Percentiles rank a stretch among this genome's conserved stretches.
Evolutionary conservation across 1,140 invertebrate genomes (phyloP).

Genomic region (Drosophila erecta): DNA sequence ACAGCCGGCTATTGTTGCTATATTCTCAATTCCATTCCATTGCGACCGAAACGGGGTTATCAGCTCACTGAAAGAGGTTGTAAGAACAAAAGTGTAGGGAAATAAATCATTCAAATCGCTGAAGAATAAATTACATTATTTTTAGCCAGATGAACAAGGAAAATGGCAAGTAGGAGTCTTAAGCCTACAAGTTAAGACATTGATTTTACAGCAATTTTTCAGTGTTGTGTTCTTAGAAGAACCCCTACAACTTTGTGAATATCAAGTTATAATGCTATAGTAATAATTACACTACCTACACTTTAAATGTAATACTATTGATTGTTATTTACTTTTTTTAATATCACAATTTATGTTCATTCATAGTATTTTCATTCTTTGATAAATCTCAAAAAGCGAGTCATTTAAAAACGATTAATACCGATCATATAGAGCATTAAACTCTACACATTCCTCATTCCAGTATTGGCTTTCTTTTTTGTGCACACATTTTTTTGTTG

Average conservation of each 20-base stretch:
- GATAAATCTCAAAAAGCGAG: too few species aligned
- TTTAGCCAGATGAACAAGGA: not conserved
- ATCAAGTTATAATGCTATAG: too few species aligned
- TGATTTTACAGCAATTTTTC: too few species aligned
- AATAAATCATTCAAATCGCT: slow-evolving; percentile 1
- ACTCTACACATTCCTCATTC: slow-evolving; percentile 15
- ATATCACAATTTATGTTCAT: too few species aligned
- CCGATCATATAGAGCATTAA: slow-evolving; percentile 22
- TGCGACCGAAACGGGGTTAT: slow-evolving; percentile 31
- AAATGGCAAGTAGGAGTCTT: too few species aligned
- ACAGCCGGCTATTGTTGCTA: slow-evolving; percentile 48
- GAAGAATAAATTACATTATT: not conserved
- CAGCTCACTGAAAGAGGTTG: slow-evolving; percentile 6
- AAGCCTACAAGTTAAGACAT: too few species aligned
- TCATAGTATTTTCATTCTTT: too few species aligned
- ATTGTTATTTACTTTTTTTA: too few species aligned
- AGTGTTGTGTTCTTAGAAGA: too few species aligned
- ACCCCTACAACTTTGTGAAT: too few species aligned
- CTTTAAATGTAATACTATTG: too few species aligned
- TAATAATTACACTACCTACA: too few species aligned
- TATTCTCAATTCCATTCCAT: slow-evolving; percentile 15
- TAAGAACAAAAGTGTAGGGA: not conserved
- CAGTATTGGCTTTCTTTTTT: slow-evolving; percentile 28
- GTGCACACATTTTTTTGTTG: slow-evolving; percentile 11
- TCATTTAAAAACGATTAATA: slow-evolving; percentile 4